These are phyloP conservation scores for Thymelicus sylvestris DNA, from an alignment of 2,888 invertebrate species.

Conservation along the genomic window DNA sequence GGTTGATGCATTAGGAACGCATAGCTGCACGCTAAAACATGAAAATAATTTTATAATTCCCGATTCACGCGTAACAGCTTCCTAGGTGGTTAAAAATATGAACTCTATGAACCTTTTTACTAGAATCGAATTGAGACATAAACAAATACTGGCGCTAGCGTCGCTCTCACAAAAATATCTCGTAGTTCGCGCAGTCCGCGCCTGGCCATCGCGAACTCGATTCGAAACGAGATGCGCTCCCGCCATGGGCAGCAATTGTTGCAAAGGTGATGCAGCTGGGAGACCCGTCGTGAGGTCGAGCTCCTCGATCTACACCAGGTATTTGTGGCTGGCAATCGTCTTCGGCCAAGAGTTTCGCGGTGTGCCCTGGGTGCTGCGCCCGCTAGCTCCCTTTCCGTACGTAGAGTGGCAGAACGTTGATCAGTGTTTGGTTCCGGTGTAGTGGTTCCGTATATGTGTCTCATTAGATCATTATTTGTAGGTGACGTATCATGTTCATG, in stretches of 20 bases:
- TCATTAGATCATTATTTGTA: conserved; percentile 14
- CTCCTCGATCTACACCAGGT: conserved; percentile 82
- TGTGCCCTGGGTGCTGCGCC: conserved; percentile 70
- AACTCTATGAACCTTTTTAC: conserved; percentile 21
- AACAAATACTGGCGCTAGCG: conserved; percentile 64
- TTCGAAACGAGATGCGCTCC: conserved; percentile 71
- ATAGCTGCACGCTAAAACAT: background rate
- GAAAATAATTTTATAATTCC: background rate
- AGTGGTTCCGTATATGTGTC: conserved; percentile 32
- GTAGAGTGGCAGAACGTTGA: conserved; percentile 52
- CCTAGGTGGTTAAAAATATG: conserved; percentile 28
- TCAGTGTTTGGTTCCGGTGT: conserved; percentile 44
- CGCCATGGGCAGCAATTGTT: conserved; percentile 85
- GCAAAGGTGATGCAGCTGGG: conserved; percentile 83
- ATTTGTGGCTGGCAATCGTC: conserved; percentile 70
- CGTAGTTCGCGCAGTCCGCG: conserved; percentile 68
- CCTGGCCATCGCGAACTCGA: conserved; percentile 66
- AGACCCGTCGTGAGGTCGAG: conserved; percentile 72
- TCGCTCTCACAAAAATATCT: conserved; percentile 72
- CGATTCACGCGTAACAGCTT: background rate
- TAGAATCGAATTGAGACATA: conserved; percentile 44
- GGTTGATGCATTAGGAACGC: background rate
- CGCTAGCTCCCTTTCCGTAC: conserved; percentile 58
- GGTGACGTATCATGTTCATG: conserved; percentile 23
- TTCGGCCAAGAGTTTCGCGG: conserved; percentile 64